A percentile compares a stretch with the other conserved stretches of the same genome.
phyloP scores from a whole-genome alignment of 2,113 vertebrate species.

The Plotosus lineatus region DNA sequence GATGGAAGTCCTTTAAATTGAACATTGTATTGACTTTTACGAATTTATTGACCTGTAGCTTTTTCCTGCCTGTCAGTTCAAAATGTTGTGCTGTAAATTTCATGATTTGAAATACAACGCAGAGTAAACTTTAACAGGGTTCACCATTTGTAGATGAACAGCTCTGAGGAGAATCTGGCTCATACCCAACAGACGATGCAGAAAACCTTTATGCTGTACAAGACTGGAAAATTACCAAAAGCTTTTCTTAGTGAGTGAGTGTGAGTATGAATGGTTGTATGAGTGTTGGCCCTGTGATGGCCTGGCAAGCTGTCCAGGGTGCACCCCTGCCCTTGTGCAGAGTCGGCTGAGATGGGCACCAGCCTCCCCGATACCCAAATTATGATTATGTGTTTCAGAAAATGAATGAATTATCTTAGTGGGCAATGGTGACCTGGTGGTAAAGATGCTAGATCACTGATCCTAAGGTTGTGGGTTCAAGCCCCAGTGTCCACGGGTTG shows the following conservation, averaged over 20 bases:
- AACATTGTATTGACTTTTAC: constrained; percentile 40
- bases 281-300: too few species aligned
- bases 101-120: constrained; percentile 45
- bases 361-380: too few species aligned
- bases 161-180: constrained; percentile 23
- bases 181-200: neutral
- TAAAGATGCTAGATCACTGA: too few species aligned
- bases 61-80: constrained; percentile 6
- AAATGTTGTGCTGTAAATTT: constrained; percentile 27
- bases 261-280: too few species aligned
- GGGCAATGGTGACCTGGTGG: too few species aligned
- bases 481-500: too few species aligned
- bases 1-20: constrained; percentile 28
- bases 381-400: too few species aligned
- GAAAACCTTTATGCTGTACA: neutral
- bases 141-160: constrained; percentile 36
- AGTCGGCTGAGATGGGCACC: too few species aligned
- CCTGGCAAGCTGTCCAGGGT: too few species aligned
- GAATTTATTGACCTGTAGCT: constrained; percentile 27
- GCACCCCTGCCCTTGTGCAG: too few species aligned
- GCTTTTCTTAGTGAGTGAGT: constrained; percentile 29
- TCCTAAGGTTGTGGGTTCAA: too few species aligned
- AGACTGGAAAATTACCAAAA: constrained; percentile 22
- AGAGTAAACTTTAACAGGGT: constrained; percentile 39
- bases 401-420: too few species aligned